Conservation (phyloP, 2,888 invertebrate species). For the Sinohyriopsis cumingii region DNA sequence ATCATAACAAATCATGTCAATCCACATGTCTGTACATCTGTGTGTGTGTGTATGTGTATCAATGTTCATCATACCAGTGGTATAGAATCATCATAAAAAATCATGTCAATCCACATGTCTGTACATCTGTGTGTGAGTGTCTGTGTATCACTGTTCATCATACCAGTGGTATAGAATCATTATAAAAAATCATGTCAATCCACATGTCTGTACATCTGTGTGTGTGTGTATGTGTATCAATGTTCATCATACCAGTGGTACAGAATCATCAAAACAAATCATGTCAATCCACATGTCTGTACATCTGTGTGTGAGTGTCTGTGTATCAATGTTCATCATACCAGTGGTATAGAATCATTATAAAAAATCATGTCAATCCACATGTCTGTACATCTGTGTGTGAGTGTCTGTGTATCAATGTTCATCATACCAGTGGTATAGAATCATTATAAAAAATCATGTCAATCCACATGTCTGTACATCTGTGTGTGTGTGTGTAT, state of each 20-base stretch:
- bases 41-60: too few relatives aligned
- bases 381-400: too few relatives aligned
- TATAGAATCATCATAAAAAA: constrained; percentile 79
- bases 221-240: too few relatives aligned
- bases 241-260: constrained; percentile 56
- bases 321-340: constrained; percentile 19
- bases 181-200: constrained; percentile 71
- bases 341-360: constrained; percentile 78
- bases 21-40: too few relatives aligned
- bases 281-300: too few relatives aligned
- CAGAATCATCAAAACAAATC: constrained; percentile 81
- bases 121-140: too few relatives aligned
- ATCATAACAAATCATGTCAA: constrained; percentile 74
- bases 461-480: too few relatives aligned
- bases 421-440: constrained; percentile 59
- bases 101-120: too few relatives aligned
- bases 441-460: constrained; percentile 81
- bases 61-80: constrained; percentile 52
- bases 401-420: too few relatives aligned
- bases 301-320: too few relatives aligned
- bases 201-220: too few relatives aligned
- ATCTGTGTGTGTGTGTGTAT: too few relatives aligned
- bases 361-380: constrained; percentile 58
- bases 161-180: constrained; percentile 77
- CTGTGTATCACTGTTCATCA: background rate